These are phyloP conservation scores for Melitaea cinxia DNA, from an alignment of 1,140 invertebrate genomes.

Conservation along the genomic window DNA sequence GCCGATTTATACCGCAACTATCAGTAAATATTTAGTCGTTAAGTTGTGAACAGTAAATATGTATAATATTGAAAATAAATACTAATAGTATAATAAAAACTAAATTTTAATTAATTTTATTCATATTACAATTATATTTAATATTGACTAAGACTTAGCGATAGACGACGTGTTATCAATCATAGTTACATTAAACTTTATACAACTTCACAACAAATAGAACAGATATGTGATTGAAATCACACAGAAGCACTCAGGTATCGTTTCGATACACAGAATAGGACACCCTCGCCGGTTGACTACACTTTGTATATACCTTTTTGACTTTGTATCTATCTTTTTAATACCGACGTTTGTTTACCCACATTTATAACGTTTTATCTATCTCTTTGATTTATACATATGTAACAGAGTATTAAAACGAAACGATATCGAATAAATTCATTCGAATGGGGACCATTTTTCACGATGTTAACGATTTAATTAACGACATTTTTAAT, in stretches of 20 bases:
- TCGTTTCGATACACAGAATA: slow-evolving; percentile 7
- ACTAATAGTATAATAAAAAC: too few relatives aligned
- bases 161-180: too few relatives aligned
- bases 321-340: slow-evolving; percentile 10
- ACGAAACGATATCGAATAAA: neutral
- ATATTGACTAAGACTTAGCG: too few relatives aligned
- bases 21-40: too few relatives aligned
- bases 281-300: neutral
- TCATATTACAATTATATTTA: too few relatives aligned
- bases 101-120: too few relatives aligned
- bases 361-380: slow-evolving; percentile 5
- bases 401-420: neutral
- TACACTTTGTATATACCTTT: slow-evolving; percentile 9
- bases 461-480: neutral
- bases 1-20: too few relatives aligned
- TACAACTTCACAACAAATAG: neutral
- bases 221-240: neutral
- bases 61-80: too few relatives aligned
- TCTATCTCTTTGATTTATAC: slow-evolving; percentile 4
- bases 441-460: neutral
- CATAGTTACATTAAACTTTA: neutral
- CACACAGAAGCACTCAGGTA: neutral
- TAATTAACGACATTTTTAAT: neutral
- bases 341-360: slow-evolving; percentile 16
- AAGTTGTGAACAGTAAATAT: too few relatives aligned